Base-by-base conservation (phyloP, 2,888 invertebrate species). In the Spisula subtruncata region DNA sequence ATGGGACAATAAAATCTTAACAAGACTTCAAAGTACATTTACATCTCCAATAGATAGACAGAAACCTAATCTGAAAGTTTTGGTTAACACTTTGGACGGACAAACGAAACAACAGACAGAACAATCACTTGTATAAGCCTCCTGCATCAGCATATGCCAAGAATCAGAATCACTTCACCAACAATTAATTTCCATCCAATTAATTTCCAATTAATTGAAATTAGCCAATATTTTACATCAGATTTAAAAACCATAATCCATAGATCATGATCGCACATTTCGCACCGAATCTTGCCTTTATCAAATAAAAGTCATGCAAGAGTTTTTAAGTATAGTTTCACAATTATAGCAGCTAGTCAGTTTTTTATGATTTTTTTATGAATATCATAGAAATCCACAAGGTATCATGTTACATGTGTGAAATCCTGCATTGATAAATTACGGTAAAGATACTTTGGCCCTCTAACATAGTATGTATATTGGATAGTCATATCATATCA, bases 351-450 rank as follows among this genome's bases (percentile, higher is more conserved):
- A 2, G n/a, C 25, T n/a, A 66, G 25, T 66, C 60, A 66, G 60
- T 66, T 66, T 66, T 66, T 25, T 66, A 66, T 66, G 25, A 66
- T 25, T 66, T 66, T 66, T 66, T 25, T 66, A 66, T 66, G 25
- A 25, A 66, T 25, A 66, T 25, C 25, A 25, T 10, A 66, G 60
- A 66, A 66, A 66, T 25, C 60, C 10, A 66, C 6, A 66, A 8
- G 60, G 60, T 66, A 25, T 66, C 25, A 66, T 66, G 60, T 66
- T 66, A 66, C 60, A 66, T 66, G 5, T 25, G 25, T n/a, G 60
- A n/a, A 66, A 66, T 66, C n/a, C 4, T 66, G 25, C 25, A 6
- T 25, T 25, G 60, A 66, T 66, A 66, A 25, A 66, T 66, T 6
- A 25, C 8, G 25, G 10, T 25, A 1, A 6, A 60, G 25, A 25